Conservation (phyloP, 2,113 vertebrate species). For the Orcinus orca region DNA sequence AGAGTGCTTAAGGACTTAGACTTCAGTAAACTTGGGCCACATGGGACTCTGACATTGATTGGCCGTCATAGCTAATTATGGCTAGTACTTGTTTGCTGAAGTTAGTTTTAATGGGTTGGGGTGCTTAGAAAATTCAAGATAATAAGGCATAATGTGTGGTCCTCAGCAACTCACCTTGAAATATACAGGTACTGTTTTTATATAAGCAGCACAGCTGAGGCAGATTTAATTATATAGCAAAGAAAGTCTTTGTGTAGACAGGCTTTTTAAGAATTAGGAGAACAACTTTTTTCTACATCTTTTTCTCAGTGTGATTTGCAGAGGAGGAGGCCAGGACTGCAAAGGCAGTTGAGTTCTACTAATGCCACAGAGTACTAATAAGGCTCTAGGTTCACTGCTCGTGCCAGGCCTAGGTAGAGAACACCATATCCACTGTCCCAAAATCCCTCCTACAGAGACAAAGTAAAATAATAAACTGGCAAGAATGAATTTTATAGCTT, state of each 20-base stretch:
- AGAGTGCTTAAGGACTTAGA: background rate
- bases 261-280: background rate
- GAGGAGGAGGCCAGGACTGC: background rate
- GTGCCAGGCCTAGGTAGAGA: background rate
- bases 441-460: background rate
- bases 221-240: background rate
- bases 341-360: background rate
- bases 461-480: background rate
- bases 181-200: background rate
- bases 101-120: background rate
- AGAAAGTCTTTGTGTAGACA: background rate
- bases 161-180: background rate
- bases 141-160: background rate
- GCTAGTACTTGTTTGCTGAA: background rate
- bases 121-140: background rate
- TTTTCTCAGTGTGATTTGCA: background rate
- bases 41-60: background rate
- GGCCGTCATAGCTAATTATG: background rate
- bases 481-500: background rate
- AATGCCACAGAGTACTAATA: background rate
- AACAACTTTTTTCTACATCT: background rate
- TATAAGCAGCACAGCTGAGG: background rate
- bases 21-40: background rate
- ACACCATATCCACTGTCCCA: background rate
- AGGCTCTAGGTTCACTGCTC: too few species aligned